Conservation (phyloP, 2,797 vertebrate genomes). For the Myripristis jacobus region DNA sequence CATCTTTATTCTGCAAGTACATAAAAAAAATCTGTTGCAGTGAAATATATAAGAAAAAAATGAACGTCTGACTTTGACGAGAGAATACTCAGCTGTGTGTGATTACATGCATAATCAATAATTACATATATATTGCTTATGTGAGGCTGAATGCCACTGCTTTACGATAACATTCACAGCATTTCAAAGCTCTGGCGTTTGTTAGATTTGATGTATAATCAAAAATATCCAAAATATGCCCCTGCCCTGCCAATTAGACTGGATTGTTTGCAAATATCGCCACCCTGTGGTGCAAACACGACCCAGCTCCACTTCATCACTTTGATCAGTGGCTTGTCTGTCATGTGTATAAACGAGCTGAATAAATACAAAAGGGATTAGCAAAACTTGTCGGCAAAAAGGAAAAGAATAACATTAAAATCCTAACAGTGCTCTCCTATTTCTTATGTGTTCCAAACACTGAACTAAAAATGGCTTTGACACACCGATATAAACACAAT, state of each 20-base stretch:
- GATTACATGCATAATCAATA: background rate
- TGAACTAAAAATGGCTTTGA: too few relatives aligned
- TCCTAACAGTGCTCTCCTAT: too few relatives aligned
- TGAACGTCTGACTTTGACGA: background rate
- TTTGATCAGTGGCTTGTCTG: background rate
- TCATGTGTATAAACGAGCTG: too few relatives aligned
- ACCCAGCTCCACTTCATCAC: background rate
- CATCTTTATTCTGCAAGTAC: slow-evolving; percentile 4
- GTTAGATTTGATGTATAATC: slow-evolving; percentile 17
- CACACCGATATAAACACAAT: too few relatives aligned
- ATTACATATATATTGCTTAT: accelerated
- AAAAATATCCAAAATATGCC: slow-evolving; percentile 8
- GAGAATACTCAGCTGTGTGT: background rate
- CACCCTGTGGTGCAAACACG: slow-evolving; percentile 66
- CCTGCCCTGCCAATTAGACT: background rate
- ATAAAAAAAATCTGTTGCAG: background rate
- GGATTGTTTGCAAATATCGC: slow-evolving; percentile 62
- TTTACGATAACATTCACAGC: background rate
- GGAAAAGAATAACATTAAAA: too few relatives aligned
- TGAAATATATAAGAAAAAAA: background rate
- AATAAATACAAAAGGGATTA: too few relatives aligned
- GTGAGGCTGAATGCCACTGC: background rate
- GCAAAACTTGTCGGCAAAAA: too few relatives aligned
- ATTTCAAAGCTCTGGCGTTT: background rate
- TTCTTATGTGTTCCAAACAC: too few relatives aligned